phyloP scores from a whole-genome alignment of 2,888 invertebrate genomes.

The Omphaloscelis lunosa region DNA sequence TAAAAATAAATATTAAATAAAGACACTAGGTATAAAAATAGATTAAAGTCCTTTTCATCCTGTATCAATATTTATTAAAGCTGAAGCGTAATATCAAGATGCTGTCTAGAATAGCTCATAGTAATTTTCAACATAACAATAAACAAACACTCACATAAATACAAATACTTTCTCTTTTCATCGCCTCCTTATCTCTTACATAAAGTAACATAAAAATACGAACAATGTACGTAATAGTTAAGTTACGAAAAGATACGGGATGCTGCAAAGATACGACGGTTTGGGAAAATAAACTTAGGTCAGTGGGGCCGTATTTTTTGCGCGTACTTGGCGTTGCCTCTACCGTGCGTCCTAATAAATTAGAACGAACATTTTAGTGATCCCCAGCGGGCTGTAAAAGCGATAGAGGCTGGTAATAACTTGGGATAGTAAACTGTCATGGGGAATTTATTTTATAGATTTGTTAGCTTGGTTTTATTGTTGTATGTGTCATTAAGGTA shows the following conservation, averaged over 20 bases:
- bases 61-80: neutral
- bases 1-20: neutral
- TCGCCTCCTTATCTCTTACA: conserved; percentile 31
- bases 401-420: conserved; percentile 50
- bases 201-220: conserved; percentile 35
- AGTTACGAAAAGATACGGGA: conserved; percentile 38
- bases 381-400: conserved; percentile 45
- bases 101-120: no score
- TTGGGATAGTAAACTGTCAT: conserved; percentile 43
- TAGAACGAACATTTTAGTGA: conserved; percentile 47
- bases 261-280: conserved; percentile 27
- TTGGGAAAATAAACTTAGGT: conserved; percentile 22
- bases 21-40: neutral
- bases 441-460: conserved; percentile 52
- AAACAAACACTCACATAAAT: neutral
- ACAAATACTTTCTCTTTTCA: conserved; percentile 13
- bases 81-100: neutral
- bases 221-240: conserved; percentile 35
- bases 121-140: neutral
- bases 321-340: conserved; percentile 9
- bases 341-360: conserved; percentile 49
- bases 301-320: conserved; percentile 43
- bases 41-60: neutral
- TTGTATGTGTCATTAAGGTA: conserved; percentile 9
- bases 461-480: conserved; percentile 38